Evolutionary conservation across 2,888 invertebrate genomes (phyloP), one percentile per base, ranked within the genome.

Genomic region (Doris montereyensis): DNA sequence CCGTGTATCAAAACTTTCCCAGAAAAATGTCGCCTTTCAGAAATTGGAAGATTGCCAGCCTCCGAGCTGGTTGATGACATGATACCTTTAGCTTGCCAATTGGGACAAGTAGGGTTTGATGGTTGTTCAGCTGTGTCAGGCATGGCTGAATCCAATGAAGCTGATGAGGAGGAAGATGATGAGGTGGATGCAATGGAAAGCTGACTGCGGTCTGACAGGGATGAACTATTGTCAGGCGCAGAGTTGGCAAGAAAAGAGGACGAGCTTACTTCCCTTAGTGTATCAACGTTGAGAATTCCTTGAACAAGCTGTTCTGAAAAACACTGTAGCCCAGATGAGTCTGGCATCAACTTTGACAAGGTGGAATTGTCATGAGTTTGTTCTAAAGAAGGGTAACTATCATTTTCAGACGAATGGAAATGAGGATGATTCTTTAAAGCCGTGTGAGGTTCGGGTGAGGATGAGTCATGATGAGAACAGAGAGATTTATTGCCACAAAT

Each of bases 291-390:
- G 67, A 78, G 78, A 17, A 78, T 72, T 60, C 73, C 78, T 26
- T 78, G 78, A 21, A 73, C 78, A 78, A 78, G 67, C 30, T 32
- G 35, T n/a, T 78, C 78, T 3, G 78, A 78, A 30, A 78, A 78
- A 24, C 73, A 73, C 34, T 78, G 73, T 4, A 78, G 60, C 52
- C 52, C 52, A 41, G 8, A 41, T n/a, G n/a, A n/a, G n/a, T n/a
- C n/a, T n/a, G n/a, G n/a, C n/a, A n/a, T n/a, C n/a, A n/a, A n/a
- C n/a, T n/a, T n/a, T n/a, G n/a, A n/a, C n/a, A n/a, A n/a, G n/a
- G n/a, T n/a, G n/a, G n/a, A n/a, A n/a, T n/a, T n/a, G n/a, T n/a
- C n/a, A n/a, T n/a, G n/a, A n/a, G n/a, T n/a, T n/a, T n/a, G n/a
- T n/a, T n/a, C n/a, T n/a, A n/a, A n/a, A n/a, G n/a, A n/a, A n/a